Percentiles rank a stretch among this genome's conserved stretches.
These are phyloP conservation scores for Agrochola lychnidis DNA, from an alignment of 2,888 invertebrate species.

Conservation along the genomic window DNA sequence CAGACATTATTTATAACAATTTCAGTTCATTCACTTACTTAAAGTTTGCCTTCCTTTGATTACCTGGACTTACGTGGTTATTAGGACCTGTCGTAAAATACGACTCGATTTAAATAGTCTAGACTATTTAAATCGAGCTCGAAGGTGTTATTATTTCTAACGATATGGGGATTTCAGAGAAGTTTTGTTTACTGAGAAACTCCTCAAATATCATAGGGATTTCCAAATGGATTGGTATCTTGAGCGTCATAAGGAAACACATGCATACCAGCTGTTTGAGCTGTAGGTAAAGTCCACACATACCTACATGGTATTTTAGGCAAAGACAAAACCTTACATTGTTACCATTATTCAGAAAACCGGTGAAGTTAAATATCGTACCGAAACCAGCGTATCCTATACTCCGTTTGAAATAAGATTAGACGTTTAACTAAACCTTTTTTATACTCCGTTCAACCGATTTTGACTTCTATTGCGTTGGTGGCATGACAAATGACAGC, in stretches of 20 bases:
- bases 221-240: background rate
- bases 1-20: constrained; percentile 71
- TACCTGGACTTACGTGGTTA: constrained; percentile 69
- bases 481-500: too few relatives aligned
- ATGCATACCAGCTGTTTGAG: background rate
- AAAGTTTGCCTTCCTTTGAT: constrained; percentile 60
- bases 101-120: constrained; percentile 40
- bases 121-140: too few relatives aligned
- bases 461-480: too few relatives aligned
- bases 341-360: background rate
- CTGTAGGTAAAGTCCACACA: background rate
- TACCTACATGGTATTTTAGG: background rate
- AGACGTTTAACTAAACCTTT: too few relatives aligned
- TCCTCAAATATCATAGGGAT: background rate
- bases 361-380: background rate
- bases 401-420: too few relatives aligned
- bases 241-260: background rate
- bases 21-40: constrained; percentile 60
- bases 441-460: too few relatives aligned
- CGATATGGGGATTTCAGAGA: constrained; percentile 1
- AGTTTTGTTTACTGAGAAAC: background rate
- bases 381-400: background rate
- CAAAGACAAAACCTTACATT: background rate
- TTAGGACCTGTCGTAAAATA: constrained; percentile 62
- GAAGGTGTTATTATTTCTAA: constrained; percentile 32